phyloP scores from a whole-genome alignment of 2,888 invertebrate genomes.

The Steinernema carpocapsae region DNA sequence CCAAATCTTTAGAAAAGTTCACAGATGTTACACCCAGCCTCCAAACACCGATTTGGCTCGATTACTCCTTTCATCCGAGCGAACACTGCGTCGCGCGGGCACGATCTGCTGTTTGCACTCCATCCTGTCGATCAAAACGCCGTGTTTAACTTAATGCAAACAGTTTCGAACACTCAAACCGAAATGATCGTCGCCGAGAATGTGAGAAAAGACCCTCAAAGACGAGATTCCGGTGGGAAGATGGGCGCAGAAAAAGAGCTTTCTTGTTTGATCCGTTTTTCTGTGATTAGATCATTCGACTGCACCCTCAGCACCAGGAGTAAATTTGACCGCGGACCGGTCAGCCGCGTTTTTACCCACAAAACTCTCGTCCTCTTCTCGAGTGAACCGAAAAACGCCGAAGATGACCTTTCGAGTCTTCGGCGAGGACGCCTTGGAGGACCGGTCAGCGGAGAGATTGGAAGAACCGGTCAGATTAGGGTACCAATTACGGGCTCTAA shows the following conservation, averaged over 20 bases:
- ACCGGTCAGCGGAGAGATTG: slow-evolving; percentile 17
- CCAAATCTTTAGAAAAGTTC: too few species aligned
- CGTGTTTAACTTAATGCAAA: slow-evolving; percentile 28
- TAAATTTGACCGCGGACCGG: slow-evolving; percentile 14
- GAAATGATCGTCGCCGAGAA: neutral
- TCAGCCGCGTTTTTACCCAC: neutral
- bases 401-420: slow-evolving; percentile 11
- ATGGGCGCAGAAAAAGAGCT: neutral
- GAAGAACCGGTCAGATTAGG: slow-evolving; percentile 28
- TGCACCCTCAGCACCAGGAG: neutral
- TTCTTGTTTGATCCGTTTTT: neutral
- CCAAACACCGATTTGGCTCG: too few species aligned
- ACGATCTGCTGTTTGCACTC: slow-evolving; percentile 28
- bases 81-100: neutral
- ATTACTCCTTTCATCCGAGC: neutral
- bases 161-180: slow-evolving; percentile 16
- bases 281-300: neutral
- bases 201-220: neutral
- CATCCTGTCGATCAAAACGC: slow-evolving; percentile 10
- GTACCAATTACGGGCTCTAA: slow-evolving; percentile 9
- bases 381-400: neutral
- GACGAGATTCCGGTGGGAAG: too few species aligned
- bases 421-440: neutral
- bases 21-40: too few species aligned
- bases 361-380: slow-evolving; percentile 27